Evolutionary conservation across 2,797 vertebrate genomes (phyloP).

Genomic region (Spheniscus humboldti): DNA sequence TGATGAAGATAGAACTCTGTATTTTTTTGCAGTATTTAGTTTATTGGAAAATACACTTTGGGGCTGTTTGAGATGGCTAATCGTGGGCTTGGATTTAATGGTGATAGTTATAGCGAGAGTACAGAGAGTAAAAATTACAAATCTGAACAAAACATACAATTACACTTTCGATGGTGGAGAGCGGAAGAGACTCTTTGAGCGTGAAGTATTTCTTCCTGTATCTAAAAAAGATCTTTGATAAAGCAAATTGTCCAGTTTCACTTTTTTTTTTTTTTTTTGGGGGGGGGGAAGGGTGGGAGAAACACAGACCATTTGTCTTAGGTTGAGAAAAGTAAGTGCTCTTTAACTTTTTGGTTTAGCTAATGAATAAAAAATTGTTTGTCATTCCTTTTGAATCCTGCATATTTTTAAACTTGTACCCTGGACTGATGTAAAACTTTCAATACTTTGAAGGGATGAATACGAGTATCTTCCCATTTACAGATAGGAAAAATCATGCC

Average conservation of each 20-base stretch:
- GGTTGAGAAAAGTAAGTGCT: neutral
- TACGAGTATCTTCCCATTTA: neutral
- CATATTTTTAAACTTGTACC: neutral
- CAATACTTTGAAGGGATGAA: neutral
- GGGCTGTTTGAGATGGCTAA: neutral
- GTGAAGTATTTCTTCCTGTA: neutral
- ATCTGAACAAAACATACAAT: neutral
- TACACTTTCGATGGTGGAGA: neutral
- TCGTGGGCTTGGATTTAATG: neutral
- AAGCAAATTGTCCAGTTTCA: neutral
- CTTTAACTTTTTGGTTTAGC: neutral
- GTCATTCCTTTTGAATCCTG: neutral
- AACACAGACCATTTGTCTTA: neutral
- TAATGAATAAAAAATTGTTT: neutral
- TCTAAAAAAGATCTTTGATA: neutral
- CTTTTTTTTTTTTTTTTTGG: neutral
- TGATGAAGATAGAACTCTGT: neutral
- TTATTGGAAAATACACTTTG: neutral
- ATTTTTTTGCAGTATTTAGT: neutral
- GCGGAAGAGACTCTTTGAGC: neutral
- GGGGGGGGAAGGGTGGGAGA: neutral
- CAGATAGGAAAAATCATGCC: neutral
- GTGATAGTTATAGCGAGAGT: neutral
- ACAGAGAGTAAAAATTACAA: neutral
- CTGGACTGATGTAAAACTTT: neutral